These are phyloP conservation scores for Eospalax fontanierii DNA, from an alignment of 2,797 vertebrate species.

Conservation along the genomic window DNA sequence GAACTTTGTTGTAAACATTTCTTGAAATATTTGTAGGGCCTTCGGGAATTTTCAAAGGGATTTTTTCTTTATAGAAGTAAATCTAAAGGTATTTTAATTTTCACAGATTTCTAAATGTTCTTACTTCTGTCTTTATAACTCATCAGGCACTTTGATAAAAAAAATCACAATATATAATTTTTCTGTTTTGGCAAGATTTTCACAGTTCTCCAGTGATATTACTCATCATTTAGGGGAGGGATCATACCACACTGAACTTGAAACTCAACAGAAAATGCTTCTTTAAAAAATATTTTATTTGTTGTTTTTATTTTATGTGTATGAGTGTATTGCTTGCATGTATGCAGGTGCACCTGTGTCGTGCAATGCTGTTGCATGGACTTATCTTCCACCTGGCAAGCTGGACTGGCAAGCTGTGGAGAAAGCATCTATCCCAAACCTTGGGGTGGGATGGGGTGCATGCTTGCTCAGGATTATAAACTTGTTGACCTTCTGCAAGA, in stretches of 20 bases:
- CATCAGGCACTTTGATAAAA: background rate
- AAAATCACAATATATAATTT: background rate
- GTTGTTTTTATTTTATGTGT: too few species aligned
- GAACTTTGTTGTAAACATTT: constrained; percentile 68
- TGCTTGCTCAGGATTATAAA: too few species aligned
- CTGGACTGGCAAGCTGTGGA: too few species aligned
- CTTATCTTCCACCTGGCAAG: too few species aligned
- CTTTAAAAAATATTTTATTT: too few species aligned
- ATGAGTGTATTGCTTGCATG: too few species aligned
- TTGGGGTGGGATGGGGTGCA: too few species aligned
- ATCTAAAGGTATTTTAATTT: background rate
- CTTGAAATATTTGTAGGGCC: constrained; percentile 14
- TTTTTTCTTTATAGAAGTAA: background rate
- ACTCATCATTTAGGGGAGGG: background rate
- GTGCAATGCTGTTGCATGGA: too few species aligned
- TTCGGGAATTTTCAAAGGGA: constrained; percentile 49
- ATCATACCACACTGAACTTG: background rate
- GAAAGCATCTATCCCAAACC: too few species aligned
- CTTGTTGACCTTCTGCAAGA: too few species aligned
- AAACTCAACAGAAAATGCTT: background rate
- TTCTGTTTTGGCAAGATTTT: background rate
- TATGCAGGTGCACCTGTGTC: too few species aligned
- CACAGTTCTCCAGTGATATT: background rate
- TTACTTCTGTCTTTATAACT: constrained; percentile 5
- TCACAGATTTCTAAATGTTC: constrained; percentile 6